Evolutionary conservation across 2,113 vertebrate genomes (phyloP), one percentile per base, ranked within the genome.

Genomic region (Chaenogobius annularis): DNA sequence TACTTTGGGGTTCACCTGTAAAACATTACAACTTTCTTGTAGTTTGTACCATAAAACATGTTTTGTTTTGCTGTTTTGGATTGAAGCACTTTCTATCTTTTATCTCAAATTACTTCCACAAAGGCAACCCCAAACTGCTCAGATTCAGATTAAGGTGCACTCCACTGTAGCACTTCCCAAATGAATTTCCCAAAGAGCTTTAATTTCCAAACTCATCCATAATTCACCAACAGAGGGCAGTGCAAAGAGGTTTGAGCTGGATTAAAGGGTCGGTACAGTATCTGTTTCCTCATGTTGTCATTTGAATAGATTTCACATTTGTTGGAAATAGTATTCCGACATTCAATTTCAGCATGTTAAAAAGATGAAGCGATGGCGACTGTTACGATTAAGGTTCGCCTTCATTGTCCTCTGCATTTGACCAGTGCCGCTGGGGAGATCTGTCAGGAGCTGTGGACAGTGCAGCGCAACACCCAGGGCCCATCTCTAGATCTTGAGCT

Each of bases 171-270:
- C 81, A 81, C 64, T 83, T 85, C 78, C 73, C 84, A 76, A 62
- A 77, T 88, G 78, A 89, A 87, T 91, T n/a, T 84, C 77, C 74
- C 75, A 73, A 73, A 70, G 50, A 71, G 74, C 71, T 78, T 85
- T 85, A 79, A 86, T 89, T 87, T 91, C 82, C 87, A 83, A 61
- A 74, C 80, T 91, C 80, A 91, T 90, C 73, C 77, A 90, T 91
- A 83, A 92, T 91, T 92, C 83, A 91, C 72, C 77, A 81, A 83
- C 78, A 83, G 70, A 85, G 85, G 72, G 76, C 77, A 83, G 61
- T 68, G 69, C 88, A 83, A 72, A 79, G 79, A 85, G n/a, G 64
- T 74, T 76, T 79, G 43, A 74, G 76, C 82, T 81, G 80, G 79
- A 75, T 83, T 84, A 88, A 87, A 81, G 70, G 75, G 58, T 74